A percentile compares a stretch with the other conserved stretches of the same genome.
phyloP scores from a whole-genome alignment of 1,140 invertebrate species.

The Conus betulinus region DNA sequence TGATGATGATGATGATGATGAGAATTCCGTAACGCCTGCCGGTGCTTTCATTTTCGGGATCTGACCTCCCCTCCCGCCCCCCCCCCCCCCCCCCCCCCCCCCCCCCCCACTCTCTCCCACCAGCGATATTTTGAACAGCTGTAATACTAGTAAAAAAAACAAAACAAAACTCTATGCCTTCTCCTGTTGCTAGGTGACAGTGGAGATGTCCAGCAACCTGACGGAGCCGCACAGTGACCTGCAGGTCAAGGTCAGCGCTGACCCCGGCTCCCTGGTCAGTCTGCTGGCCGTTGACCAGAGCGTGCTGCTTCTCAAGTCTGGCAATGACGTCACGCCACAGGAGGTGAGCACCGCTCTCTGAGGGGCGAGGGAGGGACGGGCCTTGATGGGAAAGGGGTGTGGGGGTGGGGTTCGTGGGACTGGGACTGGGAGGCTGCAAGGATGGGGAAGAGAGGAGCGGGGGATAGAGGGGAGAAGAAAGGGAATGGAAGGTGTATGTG shows the following conservation, averaged over 20 bases:
- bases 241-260: conserved; percentile 85
- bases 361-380: too few species aligned
- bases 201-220: conserved; percentile 75
- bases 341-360: conserved; percentile 69
- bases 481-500: too few species aligned
- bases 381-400: neutral
- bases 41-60: too few species aligned
- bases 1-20: too few species aligned
- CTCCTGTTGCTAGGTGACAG: conserved; percentile 48
- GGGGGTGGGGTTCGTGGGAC: neutral
- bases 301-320: conserved; percentile 83
- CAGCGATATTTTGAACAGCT: too few species aligned
- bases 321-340: conserved; percentile 80
- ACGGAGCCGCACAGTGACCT: conserved; percentile 85
- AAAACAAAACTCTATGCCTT: too few species aligned
- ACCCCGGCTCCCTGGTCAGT: conserved; percentile 90
- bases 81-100: too few species aligned
- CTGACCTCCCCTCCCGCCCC: too few species aligned
- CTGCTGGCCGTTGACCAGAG: conserved; percentile 94
- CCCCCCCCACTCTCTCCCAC: too few species aligned
- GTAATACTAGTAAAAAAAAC: too few species aligned
- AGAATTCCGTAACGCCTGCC: too few species aligned
- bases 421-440: neutral
- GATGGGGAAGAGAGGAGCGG: neutral
- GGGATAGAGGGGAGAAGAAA: too few species aligned